A percentile compares a stretch with the other conserved stretches of the same genome.
These are phyloP conservation scores for Brienomyrus brachyistius DNA, from an alignment of 2,113 vertebrate species.

Conservation along the genomic window DNA sequence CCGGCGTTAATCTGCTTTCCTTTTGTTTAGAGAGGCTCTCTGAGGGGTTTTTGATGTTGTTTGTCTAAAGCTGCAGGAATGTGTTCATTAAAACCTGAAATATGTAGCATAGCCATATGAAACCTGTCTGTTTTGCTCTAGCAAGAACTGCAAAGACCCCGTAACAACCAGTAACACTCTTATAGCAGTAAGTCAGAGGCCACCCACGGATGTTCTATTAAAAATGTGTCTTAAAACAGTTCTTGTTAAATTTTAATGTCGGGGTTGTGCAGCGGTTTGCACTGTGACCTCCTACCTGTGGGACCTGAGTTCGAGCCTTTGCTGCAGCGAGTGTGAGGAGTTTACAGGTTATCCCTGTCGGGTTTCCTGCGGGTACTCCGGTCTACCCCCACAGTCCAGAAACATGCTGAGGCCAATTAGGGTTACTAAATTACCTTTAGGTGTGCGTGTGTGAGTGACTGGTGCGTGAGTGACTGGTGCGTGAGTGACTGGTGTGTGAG, in stretches of 20 bases:
- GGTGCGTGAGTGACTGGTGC: too few relatives aligned
- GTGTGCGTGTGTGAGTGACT: too few relatives aligned
- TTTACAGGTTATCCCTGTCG: background rate
- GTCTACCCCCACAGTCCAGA: too few relatives aligned
- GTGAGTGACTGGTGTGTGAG: too few relatives aligned
- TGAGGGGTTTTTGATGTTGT: background rate
- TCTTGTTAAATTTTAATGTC: background rate
- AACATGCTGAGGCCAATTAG: too few relatives aligned
- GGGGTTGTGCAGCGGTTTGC: background rate
- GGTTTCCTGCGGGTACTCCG: background rate
- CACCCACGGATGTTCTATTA: background rate
- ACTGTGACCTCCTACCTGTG: background rate
- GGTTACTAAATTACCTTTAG: too few relatives aligned
- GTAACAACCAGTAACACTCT: background rate
- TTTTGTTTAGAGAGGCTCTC: constrained; percentile 17
- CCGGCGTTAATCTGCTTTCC: constrained; percentile 34
- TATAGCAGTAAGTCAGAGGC: background rate
- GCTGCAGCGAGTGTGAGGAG: background rate
- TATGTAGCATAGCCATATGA: background rate
- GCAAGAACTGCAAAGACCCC: background rate
- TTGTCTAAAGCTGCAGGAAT: background rate
- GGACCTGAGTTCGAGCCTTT: background rate
- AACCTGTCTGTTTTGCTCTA: background rate
- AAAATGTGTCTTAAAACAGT: background rate
- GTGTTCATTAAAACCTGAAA: constrained; percentile 1